Base-by-base conservation (phyloP, 1,140 invertebrate genomes). In the Drosophila oshimai region DNA sequence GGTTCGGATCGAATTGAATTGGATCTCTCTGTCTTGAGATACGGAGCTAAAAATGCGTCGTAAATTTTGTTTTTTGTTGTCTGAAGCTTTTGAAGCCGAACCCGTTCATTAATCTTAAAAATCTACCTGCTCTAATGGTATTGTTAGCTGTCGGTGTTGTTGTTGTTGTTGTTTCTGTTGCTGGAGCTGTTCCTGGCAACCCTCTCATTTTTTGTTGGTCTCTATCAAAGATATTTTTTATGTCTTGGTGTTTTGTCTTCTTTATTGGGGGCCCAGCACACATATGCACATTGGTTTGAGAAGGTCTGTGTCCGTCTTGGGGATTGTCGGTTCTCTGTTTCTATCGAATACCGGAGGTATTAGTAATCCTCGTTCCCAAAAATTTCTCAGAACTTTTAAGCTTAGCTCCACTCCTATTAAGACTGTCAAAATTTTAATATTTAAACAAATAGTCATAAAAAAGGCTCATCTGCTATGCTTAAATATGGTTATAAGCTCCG, bases 21-120 rank as follows among this genome's bases (percentile, higher is more conserved):
- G 39, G 28, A 65, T 55, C 44, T 42, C 33, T 42, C 10, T 37
- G 47, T 53, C 22, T 31, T 44, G 22, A n/a, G 7, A 26, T 42
- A 47, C 28, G 28, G 34, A 24, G 10, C 28, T 53, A 22, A 57
- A 67, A 73, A 70, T 86, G 39, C 49, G 61, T 68, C 46, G 80
- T 79, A 71, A 74, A 79, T 86, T 80, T 71, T 20, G 67, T 47
- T 60, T 26, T 69, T 71, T 60, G 67, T 60, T 72, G 41, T 68
- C 55, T 55, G 44, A 67, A 71, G 55, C 58, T 86, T 75, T 75
- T 61, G 24, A 64, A 71, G 50, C 47, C 67, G 67, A 84, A 60
- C 58, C 81, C 72, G 71, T 76, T 84, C 80, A 84, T 84, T 84
- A 84, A 84, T 84, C 75, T 84, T 87, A 57, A 80, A 75, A 80